phyloP scores from a whole-genome alignment of 2,113 vertebrate species.

The Erythrolamprus reginae region DNA sequence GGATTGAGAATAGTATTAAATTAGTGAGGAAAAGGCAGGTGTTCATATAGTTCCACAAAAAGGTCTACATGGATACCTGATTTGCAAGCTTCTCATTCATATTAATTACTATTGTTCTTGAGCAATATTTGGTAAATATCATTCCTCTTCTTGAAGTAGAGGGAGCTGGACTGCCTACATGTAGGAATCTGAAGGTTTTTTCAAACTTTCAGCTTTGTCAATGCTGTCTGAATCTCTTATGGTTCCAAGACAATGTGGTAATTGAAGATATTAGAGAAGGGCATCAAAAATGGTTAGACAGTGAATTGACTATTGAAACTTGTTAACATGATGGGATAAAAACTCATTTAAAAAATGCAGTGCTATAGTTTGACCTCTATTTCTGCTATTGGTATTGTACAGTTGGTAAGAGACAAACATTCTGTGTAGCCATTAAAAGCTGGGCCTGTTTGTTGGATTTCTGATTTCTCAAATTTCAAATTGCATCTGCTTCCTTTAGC shows the following conservation, averaged over 20 bases:
- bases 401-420: neutral
- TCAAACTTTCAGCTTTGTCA: neutral
- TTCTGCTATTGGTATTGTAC: neutral
- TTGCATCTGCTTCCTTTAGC: neutral
- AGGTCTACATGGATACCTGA: neutral
- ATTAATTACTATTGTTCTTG: neutral
- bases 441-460: neutral
- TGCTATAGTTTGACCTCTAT: neutral
- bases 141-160: neutral
- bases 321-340: neutral
- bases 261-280: neutral
- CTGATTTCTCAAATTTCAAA: neutral
- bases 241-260: neutral
- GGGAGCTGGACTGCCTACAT: neutral
- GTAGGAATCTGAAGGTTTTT: neutral
- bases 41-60: neutral
- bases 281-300: neutral
- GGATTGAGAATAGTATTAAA: neutral
- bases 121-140: neutral
- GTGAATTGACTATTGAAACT: constrained; percentile 2
- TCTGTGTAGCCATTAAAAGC: neutral
- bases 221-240: neutral
- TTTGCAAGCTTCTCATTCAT: neutral
- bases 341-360: neutral
- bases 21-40: neutral